Base-by-base conservation (phyloP, 2,888 invertebrate genomes). In the Rhyacophila evoluta region DNA sequence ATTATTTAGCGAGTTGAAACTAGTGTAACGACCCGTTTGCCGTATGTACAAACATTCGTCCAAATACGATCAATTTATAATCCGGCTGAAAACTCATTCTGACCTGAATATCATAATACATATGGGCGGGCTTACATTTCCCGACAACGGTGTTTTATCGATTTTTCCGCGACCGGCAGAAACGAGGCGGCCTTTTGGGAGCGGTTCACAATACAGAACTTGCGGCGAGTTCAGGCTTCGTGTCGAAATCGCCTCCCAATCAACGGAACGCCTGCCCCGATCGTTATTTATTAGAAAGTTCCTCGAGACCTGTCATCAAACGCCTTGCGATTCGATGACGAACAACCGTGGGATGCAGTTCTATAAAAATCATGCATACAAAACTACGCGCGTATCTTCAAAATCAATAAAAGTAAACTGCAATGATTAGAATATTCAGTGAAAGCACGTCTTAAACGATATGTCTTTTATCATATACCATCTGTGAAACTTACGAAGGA, bases 91-190 rank as follows among this genome's bases (percentile, higher is more conserved):
- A 55, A 55, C 19, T 55, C 55, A 55, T 55, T 55, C 6, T 55
- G 55, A 55, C 55, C 55, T 55, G 55, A 55, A 55, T 55, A 55
- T 33, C 29, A 33, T 2, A 33, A 33, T 6, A 33, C 19, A 55
- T 55, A 55, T 55, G 55, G 55, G 55, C 55, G 19, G 12, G 55
- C 19, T 5, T 55, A 6, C 55, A 19, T 19, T 12, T 55, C 55
- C 55, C 55, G 15, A 25, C 55, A 19, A 25, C 55, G 55, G 55
- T 55, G 55, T 25, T 15, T 15, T 55, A 55, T 55, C 55, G 55
- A 55, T 55, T 55, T 55, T 55, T 55, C 55, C 55, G 5, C 55
- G 55, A 55, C 55, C 55, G 55, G 25, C 55, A 55, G 55, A 55
- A 55, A 55, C 19, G 55, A 55, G 55, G 5, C 25, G 55, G 55